Evolutionary conservation across 2,113 vertebrate genomes (phyloP).

Genomic region (Aplodontia rufa): DNA sequence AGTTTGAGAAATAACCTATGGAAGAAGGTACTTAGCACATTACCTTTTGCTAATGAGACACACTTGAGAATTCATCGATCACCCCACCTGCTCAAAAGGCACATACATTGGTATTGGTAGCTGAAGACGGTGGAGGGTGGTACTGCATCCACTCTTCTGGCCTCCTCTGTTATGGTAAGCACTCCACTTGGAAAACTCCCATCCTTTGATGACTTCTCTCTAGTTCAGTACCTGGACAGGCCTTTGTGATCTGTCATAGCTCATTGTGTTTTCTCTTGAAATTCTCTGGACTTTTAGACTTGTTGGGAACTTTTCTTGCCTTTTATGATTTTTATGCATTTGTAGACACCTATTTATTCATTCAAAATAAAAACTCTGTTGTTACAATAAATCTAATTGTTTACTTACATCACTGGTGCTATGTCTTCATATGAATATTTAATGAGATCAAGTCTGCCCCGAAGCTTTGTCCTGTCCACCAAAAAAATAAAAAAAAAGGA

Average conservation of each 20-base stretch:
- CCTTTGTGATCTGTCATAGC: background rate
- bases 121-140: background rate
- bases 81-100: background rate
- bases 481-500: background rate
- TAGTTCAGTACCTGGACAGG: background rate
- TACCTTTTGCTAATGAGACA: background rate
- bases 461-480: background rate
- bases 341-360: background rate
- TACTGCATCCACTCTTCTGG: background rate
- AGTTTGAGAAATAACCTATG: background rate
- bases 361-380: background rate
- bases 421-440: background rate
- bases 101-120: background rate
- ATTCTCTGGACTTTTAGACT: background rate
- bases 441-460: background rate
- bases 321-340: background rate
- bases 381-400: background rate
- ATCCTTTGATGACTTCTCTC: background rate
- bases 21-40: background rate
- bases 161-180: background rate
- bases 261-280: background rate
- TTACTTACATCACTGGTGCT: background rate
- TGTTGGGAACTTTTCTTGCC: background rate
- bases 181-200: background rate
- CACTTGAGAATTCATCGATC: background rate